phyloP scores from a whole-genome alignment of 1,140 invertebrate genomes.

The Alviniconcha marisindica region DNA sequence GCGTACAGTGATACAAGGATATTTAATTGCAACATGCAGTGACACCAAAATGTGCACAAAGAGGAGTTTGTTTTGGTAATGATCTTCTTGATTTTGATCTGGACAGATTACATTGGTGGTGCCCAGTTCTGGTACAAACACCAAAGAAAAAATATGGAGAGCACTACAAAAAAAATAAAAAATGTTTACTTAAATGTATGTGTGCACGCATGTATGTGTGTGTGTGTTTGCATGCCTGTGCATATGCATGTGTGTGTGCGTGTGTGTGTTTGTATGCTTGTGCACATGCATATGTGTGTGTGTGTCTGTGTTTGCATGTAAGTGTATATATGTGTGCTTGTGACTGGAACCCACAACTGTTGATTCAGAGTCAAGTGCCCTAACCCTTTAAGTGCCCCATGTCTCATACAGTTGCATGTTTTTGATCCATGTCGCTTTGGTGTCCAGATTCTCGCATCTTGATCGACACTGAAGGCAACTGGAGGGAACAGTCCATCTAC shows the following conservation, averaged over 20 bases:
- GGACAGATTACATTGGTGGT: no score
- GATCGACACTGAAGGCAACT: not conserved
- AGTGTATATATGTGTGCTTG: not conserved
- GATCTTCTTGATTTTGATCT: not conserved
- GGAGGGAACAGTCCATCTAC: not conserved
- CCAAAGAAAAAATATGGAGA: no score
- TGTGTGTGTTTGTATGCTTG: not conserved
- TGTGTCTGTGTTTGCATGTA: not conserved
- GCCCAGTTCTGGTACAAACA: no score
- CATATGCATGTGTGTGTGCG: not conserved
- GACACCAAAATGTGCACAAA: no score
- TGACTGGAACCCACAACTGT: not conserved
- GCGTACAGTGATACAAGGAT: not conserved
- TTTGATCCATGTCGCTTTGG: not conserved
- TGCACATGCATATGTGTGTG: not conserved
- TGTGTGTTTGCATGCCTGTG: not conserved
- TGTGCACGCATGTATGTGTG: not conserved
- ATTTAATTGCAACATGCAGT: not conserved
- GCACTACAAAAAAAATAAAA: no score
- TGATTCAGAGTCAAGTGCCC: not conserved
- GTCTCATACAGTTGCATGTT: not conserved
- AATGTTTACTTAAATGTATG: no score
- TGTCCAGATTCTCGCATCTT: conserved; percentile 30
- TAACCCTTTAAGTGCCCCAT: not conserved
- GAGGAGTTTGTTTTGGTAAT: not conserved